Evolutionary conservation across 2,797 vertebrate species (phyloP).

Genomic region (Dromococcyx pavoninus): DNA sequence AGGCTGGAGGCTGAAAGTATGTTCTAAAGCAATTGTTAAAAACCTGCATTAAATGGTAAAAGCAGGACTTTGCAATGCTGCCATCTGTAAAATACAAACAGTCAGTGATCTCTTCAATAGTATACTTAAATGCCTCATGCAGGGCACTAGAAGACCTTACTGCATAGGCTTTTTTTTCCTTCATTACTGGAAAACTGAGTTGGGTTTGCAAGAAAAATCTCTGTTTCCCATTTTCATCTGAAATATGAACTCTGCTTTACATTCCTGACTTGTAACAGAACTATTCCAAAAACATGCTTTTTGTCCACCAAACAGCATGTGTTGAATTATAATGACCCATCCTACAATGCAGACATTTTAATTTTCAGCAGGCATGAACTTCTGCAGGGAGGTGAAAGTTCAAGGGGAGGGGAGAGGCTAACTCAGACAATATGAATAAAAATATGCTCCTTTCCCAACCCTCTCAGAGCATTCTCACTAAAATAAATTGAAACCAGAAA

Average conservation of each 20-base stretch:
- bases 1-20: not conserved
- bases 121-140: not conserved
- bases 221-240: slow-evolving; percentile 43
- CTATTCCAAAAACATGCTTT: slow-evolving; percentile 49
- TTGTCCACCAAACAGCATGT: slow-evolving; percentile 52
- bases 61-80: not conserved
- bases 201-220: slow-evolving; percentile 12
- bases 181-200: not conserved
- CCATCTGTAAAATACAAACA: not conserved
- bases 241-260: slow-evolving; percentile 52
- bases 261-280: slow-evolving; percentile 54
- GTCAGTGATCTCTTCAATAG: not conserved
- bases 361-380: slow-evolving; percentile 52
- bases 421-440: slow-evolving; percentile 36
- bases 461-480: not conserved
- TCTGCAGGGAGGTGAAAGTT: slow-evolving; percentile 47
- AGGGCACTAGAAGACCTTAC: not conserved
- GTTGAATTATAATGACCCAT: slow-evolving; percentile 59
- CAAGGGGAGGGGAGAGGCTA: not conserved
- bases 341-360: slow-evolving; percentile 49
- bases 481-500: slow-evolving; percentile 34
- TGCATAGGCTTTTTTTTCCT: not conserved
- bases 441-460: slow-evolving; percentile 2
- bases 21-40: not conserved
- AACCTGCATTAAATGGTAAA: not conserved